Evolutionary conservation across 2,113 vertebrate species (phyloP).

Genomic region (Cyprinodon variegatus): DNA sequence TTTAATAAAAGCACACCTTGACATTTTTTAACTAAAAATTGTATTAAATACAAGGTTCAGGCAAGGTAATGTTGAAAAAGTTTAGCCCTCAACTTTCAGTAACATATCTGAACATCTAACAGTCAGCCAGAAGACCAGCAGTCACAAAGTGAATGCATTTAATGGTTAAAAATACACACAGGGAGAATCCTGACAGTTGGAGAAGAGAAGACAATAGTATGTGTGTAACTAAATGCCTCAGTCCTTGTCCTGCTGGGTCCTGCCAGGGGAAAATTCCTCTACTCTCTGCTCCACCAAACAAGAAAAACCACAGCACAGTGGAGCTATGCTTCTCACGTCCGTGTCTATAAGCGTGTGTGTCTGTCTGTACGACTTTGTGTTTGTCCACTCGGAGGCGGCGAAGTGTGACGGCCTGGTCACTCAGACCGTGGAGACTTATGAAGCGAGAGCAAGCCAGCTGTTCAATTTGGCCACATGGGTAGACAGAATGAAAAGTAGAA

Average conservation of each 20-base stretch:
- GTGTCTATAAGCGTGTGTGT: constrained; percentile 15
- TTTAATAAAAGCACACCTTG: not conserved
- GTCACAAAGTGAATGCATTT: constrained; percentile 26
- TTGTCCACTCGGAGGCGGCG: constrained; percentile 55
- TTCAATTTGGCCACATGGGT: constrained; percentile 66
- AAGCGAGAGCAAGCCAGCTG: constrained; percentile 67
- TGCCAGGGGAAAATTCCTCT: constrained; percentile 63
- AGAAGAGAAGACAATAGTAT: constrained; percentile 58
- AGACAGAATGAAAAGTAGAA: constrained; percentile 48
- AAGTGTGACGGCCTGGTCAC: constrained; percentile 68
- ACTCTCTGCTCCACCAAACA: constrained; percentile 66
- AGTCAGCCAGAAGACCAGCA: constrained; percentile 20
- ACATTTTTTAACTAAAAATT: not conserved
- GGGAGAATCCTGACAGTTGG: constrained; percentile 47
- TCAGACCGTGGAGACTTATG: constrained; percentile 62
- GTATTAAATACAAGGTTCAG: constrained; percentile 11
- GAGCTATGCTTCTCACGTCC: constrained; percentile 30
- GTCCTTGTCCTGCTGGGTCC: constrained; percentile 54
- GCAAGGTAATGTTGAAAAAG: not conserved
- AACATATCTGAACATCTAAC: constrained; percentile 9
- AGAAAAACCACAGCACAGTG: constrained; percentile 59
- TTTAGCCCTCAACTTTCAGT: not conserved
- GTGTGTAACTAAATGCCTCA: constrained; percentile 60
- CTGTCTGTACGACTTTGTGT: constrained; percentile 30
- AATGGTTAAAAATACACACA: constrained; percentile 6